Evolutionary conservation across 2,113 vertebrate genomes (phyloP), one percentile per base, ranked within the genome.

Genomic region (Lichenostomus cassidix): DNA sequence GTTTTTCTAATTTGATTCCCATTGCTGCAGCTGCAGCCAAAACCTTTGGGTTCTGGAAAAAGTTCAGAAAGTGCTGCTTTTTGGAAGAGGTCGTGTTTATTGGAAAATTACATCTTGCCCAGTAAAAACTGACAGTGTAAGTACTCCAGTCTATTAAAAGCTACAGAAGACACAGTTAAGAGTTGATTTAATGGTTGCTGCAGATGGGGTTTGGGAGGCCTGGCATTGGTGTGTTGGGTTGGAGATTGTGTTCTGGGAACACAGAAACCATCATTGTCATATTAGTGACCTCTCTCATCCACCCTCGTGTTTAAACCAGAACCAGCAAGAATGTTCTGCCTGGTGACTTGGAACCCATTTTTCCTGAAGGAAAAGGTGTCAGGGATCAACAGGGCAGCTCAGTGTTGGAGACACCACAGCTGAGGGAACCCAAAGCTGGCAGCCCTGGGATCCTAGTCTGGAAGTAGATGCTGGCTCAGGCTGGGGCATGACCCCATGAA

Each of bases 1-100:
- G 94, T 96, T 95, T 97, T 96, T 94, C 94, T 96, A 96, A 96
- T 97, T 97, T 94, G 95, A 97, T 97, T 97, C 96, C 94, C 96
- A 96, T 96, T 94, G 95, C 97, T 96, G 83, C 88, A 88, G 94
- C 92, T 94, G 94, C 88, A 95, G 97, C 97, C 95, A 94, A 97
- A 94, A 94, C 92, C 83, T 96, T 97, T 95, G 80, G 92, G 88
- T 92, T 87, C 95, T 97, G 96, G 97, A 97, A 93, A 91, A 93
- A 81, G 94, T 97, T 97, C 97, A 97, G 96, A 96, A 96, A 97
- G 92, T 90, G 85, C 86, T 97, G 95, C 94, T 96, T 97, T 96
- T 96, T 95, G 94, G 94, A 96, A 96, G 91, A 93, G 78, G 52
- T 73, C 35, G 68, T 94, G 94, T 97, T 97, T 96, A 96, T 96